Evolutionary conservation across 2,113 vertebrate species (phyloP).

Genomic region (Nestor notabilis): DNA sequence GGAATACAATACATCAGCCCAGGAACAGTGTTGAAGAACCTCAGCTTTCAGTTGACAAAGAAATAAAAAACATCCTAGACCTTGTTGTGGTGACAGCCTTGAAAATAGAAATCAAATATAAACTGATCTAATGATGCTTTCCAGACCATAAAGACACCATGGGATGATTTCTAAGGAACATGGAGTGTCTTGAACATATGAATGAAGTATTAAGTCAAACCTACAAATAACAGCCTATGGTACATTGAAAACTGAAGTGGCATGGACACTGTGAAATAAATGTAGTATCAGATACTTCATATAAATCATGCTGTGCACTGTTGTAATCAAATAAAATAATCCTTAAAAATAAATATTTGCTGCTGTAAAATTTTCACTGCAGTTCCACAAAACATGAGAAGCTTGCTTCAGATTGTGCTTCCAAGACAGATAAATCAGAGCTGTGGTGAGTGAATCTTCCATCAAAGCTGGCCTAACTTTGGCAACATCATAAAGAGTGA

Average conservation of each 20-base stretch:
- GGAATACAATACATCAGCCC: background rate
- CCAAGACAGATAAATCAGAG: background rate
- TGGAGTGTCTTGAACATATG: background rate
- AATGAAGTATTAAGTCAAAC: slow-evolving; percentile 10
- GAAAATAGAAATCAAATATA: background rate
- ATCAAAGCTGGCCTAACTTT: background rate
- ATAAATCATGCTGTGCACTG: background rate
- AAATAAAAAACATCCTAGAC: background rate
- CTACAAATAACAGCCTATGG: background rate
- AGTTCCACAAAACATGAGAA: background rate
- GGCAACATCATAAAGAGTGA: background rate
- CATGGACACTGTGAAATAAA: background rate
- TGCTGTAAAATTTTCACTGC: background rate
- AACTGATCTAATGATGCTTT: background rate
- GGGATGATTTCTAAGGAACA: background rate
- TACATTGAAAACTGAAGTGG: background rate
- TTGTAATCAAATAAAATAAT: background rate
- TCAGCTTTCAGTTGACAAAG: background rate
- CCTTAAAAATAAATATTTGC: background rate
- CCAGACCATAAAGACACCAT: background rate
- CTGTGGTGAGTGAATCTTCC: background rate
- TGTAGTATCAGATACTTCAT: background rate
- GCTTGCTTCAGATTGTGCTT: background rate
- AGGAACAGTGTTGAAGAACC: background rate
- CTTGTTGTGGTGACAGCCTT: background rate